phyloP scores from a whole-genome alignment of 2,888 invertebrate species.

The Andrena fulva region DNA sequence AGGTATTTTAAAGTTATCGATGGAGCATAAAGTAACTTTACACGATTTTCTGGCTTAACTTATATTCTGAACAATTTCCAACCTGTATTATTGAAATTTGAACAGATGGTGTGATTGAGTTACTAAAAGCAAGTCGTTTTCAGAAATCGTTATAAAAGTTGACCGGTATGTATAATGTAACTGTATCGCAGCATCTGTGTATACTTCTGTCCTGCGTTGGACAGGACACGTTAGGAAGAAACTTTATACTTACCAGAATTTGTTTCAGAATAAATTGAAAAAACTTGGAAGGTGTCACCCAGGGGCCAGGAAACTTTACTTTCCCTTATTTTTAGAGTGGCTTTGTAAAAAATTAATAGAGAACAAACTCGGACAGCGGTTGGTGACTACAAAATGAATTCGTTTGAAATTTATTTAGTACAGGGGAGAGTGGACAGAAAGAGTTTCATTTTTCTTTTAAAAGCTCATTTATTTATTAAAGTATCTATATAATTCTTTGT shows the following conservation, averaged over 20 bases:
- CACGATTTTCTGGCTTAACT: not conserved
- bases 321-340: constrained; percentile 4
- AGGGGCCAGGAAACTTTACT: constrained; percentile 1
- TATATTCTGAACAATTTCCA: not conserved
- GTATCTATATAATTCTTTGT: too few relatives aligned
- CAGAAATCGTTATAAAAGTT: not conserved
- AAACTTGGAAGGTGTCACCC: constrained; percentile 12
- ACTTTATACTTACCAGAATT: constrained; percentile 17
- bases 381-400: too few relatives aligned
- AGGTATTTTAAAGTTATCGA: not conserved
- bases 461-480: too few relatives aligned
- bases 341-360: constrained; percentile 6
- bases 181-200: not conserved
- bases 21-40: not conserved
- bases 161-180: constrained; percentile 4
- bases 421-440: too few relatives aligned
- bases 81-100: not conserved
- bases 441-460: too few relatives aligned
- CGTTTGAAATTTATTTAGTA: too few relatives aligned
- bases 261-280: constrained; percentile 28
- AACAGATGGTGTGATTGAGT: not conserved
- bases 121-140: not conserved
- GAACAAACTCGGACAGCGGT: not conserved
- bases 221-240: constrained; percentile 6
- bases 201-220: constrained; percentile 10